Percentiles rank a stretch among this genome's conserved stretches.
Evolutionary conservation across 64 coral and sea anemone genomes (phyloP).

Genomic region (Orbicella faveolata): DNA sequence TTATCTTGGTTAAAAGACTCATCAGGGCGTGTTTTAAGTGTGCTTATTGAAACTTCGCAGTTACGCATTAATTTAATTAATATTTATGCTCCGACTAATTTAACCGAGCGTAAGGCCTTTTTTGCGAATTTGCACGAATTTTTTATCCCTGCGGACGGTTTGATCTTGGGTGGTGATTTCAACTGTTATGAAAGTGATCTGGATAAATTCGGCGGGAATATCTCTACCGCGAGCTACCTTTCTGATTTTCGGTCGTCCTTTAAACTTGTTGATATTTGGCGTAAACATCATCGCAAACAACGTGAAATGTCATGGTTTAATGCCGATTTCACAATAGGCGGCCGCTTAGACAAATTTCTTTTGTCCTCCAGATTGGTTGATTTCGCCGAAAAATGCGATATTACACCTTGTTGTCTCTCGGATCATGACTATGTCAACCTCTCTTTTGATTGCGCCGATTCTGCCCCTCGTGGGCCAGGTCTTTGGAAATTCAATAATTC

Average conservation of each 20-base stretch:
- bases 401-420: too few species aligned
- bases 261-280: background rate
- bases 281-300: background rate
- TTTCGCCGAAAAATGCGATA: too few species aligned
- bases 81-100: slow-evolving; percentile 7
- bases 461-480: background rate
- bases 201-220: background rate
- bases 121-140: background rate
- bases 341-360: background rate
- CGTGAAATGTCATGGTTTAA: background rate
- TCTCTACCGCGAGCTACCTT: background rate
- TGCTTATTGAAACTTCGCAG: background rate
- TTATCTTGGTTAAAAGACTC: background rate
- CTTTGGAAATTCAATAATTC: too few species aligned
- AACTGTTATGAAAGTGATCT: background rate
- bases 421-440: too few species aligned
- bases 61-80: background rate
- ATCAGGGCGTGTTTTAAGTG: background rate
- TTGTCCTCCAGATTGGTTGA: background rate
- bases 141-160: background rate
- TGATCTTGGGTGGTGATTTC: background rate
- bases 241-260: background rate
- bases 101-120: background rate
- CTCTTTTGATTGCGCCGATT: background rate
- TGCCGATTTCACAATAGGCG: background rate